Evolutionary conservation across 2,797 vertebrate genomes (phyloP), one percentile per base, ranked within the genome.

Genomic region (Urosaurus nigricauda): DNA sequence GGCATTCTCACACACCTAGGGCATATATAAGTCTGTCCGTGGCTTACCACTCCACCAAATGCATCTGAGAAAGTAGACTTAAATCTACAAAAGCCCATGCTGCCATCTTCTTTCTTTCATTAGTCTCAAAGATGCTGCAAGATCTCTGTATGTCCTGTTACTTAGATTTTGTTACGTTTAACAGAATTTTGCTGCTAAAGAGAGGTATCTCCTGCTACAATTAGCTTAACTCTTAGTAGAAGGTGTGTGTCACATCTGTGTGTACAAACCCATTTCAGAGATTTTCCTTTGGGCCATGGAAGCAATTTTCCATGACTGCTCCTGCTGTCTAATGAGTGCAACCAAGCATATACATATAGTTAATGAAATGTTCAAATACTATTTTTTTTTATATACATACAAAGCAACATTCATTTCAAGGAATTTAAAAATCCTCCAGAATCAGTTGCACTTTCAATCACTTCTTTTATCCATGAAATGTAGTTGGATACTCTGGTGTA

Each of bases 401-500:
- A 26, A 35, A 40, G 0, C 0, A 1, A 0, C 0, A 1, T 78
- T 89, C 82, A 71, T 85, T 85, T 71, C 92, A 92, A 68, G 29
- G n/a, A 73, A 65, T 29, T 47, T 84, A 68, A 71, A 87, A 84
- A 35, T n/a, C 70, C 75, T 68, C 63, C 79, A 0, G 8, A 26
- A 37, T 91, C 88, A 58, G 43, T 74, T 3, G 82, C 9, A 0
- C 91, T 93, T 86, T 93, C 89, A 26, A 95, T 92, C 3, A 84
- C 56, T 60, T 96, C 92, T 70, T 94, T 91, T 84, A 95, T 96
- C 94, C 95, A 96, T 0, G 92, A 37, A 17, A 94, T 29, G 77
- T 96, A 96, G 80, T 94, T 96, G 77, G 93, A 35, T 8, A 96
- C 93, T 7, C 94, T 86, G 0, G 93, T 96, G 1, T 95, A 95